A percentile compares a stretch with the other conserved stretches of the same genome.
Evolutionary conservation across 1,140 invertebrate species (phyloP).

Genomic region (Sycophaga agraensis): DNA sequence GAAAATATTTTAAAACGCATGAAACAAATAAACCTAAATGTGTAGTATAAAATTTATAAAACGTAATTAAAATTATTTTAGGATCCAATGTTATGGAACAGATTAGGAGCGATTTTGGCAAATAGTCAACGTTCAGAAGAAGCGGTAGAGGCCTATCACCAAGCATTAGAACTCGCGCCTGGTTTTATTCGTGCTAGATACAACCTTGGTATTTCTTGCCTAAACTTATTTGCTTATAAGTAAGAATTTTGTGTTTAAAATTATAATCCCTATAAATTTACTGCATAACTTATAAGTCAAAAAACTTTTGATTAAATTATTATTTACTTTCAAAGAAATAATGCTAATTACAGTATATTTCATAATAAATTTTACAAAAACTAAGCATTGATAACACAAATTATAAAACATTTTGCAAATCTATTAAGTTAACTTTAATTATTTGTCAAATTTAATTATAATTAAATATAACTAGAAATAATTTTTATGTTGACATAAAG

Average conservation of each 20-base stretch:
- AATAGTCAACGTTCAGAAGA: slow-evolving; percentile 94
- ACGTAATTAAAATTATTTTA: slow-evolving; percentile 41
- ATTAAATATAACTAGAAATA: neutral
- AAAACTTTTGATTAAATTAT: no score
- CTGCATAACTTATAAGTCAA: no score
- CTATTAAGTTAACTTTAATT: no score
- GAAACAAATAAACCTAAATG: neutral
- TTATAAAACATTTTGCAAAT: no score
- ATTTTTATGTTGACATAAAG: neutral
- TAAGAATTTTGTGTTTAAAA: slow-evolving; percentile 45
- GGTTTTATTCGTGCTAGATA: slow-evolving; percentile 96
- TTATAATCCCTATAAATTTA: neutral
- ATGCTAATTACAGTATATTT: no score
- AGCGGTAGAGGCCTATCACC: slow-evolving; percentile 93
- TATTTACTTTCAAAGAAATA: no score
- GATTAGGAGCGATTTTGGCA: slow-evolving; percentile 93
- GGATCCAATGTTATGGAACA: slow-evolving; percentile 96
- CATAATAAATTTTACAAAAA: no score
- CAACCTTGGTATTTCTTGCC: slow-evolving; percentile 97
- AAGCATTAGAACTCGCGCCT: slow-evolving; percentile 86
- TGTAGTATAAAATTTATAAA: neutral
- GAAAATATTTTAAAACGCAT: no score
- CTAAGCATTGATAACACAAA: no score
- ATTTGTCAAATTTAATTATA: neutral
- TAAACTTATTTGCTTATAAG: slow-evolving; percentile 93